These are phyloP conservation scores for Oryctes rhinoceros DNA, from an alignment of 1,140 invertebrate genomes.

Conservation along the genomic window DNA sequence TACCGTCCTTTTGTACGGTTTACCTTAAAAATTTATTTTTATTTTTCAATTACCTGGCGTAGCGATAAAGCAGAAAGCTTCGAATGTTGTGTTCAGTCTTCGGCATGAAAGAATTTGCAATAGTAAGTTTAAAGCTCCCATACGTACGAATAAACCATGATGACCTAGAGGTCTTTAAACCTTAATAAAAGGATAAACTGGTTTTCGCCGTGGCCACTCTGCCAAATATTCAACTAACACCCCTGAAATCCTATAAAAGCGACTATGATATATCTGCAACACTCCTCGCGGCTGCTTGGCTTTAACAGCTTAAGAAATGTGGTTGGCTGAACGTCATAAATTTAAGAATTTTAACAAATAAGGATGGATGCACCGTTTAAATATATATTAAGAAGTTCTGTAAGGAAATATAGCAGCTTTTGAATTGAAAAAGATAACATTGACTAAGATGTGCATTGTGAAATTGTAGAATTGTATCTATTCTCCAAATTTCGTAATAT, in stretches of 20 bases:
- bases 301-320: background rate
- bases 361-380: too few relatives aligned
- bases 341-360: background rate
- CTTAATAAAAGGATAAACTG: conserved; percentile 38
- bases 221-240: conserved; percentile 39
- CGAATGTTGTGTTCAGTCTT: background rate
- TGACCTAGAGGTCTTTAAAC: conserved; percentile 40
- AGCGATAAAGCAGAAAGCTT: background rate
- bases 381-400: too few relatives aligned
- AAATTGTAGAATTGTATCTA: too few relatives aligned
- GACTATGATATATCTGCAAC: conserved; percentile 17
- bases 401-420: too few relatives aligned
- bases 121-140: conserved; percentile 18
- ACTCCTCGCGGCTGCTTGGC: background rate
- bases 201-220: conserved; percentile 21
- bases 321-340: background rate
- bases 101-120: conserved; percentile 23
- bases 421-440: too few relatives aligned
- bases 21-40: background rate
- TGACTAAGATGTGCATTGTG: too few relatives aligned
- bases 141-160: conserved; percentile 29
- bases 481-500: too few relatives aligned
- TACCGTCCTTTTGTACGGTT: too few relatives aligned
- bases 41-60: background rate
- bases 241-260: conserved; percentile 29